Conservation (phyloP, 2,888 invertebrate genomes). For the Aromia moschata region DNA sequence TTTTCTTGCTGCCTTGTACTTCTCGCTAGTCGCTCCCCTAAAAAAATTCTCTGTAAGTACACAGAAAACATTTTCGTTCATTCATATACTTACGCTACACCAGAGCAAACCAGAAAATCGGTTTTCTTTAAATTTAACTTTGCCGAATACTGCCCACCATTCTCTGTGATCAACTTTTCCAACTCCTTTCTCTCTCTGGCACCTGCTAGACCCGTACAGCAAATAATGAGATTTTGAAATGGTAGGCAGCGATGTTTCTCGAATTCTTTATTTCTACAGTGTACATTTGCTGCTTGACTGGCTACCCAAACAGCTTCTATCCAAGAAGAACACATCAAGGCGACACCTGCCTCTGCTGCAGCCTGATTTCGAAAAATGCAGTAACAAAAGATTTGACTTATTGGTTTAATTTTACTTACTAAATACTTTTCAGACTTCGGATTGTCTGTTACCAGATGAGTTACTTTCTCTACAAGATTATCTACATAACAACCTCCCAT, state of each 20-base stretch:
- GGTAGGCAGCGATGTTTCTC: conserved; percentile 70
- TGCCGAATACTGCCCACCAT: conserved; percentile 72
- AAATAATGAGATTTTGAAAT: conserved; percentile 81
- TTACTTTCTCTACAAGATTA: conserved; percentile 72
- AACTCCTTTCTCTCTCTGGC: conserved; percentile 72
- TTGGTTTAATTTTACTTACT: conserved; percentile 63
- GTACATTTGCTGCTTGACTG: conserved; percentile 70
- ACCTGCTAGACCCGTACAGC: conserved; percentile 76
- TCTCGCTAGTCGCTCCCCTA: conserved; percentile 76
- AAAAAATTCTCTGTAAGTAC: no score
- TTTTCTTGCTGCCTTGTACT: conserved; percentile 71
- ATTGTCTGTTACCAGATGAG: conserved; percentile 83
- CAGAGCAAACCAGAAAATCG: conserved; percentile 67
- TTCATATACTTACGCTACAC: conserved; percentile 62
- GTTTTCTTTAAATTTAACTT: conserved; percentile 65
- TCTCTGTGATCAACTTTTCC: conserved; percentile 72
- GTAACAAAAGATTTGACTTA: not conserved
- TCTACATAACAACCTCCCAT: conserved; percentile 81
- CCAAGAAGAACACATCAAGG: conserved; percentile 83
- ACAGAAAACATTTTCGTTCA: no score
- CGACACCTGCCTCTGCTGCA: conserved; percentile 73
- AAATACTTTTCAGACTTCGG: conserved; percentile 81
- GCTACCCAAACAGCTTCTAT: conserved; percentile 81
- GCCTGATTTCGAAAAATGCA: conserved; percentile 63
- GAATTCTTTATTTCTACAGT: conserved; percentile 73